phyloP scores from a whole-genome alignment of 2,113 vertebrate genomes.

The Tetraodon nigroviridis region DNA sequence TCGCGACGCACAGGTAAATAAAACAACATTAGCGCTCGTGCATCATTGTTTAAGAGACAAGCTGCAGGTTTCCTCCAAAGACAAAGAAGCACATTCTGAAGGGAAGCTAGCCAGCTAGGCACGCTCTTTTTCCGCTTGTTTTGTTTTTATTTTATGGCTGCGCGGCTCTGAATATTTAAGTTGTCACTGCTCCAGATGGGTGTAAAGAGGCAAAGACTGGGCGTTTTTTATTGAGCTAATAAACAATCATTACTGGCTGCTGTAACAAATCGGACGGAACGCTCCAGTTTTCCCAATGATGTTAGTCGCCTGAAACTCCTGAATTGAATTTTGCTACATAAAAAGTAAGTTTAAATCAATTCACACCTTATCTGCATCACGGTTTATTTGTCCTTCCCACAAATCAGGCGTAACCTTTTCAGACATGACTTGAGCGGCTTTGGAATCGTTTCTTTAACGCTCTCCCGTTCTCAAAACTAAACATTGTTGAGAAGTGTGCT shows the following conservation, averaged over 20 bases:
- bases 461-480: slow-evolving; percentile 11
- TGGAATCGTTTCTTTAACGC: slow-evolving; percentile 8
- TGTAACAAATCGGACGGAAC: slow-evolving; percentile 44
- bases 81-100: slow-evolving; percentile 3
- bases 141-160: slow-evolving; percentile 62
- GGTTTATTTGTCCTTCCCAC: slow-evolving; percentile 22
- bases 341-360: slow-evolving; percentile 44
- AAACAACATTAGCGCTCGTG: slow-evolving; percentile 5
- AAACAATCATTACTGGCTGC: slow-evolving; percentile 71
- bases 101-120: slow-evolving; percentile 15
- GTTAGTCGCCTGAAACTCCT: slow-evolving; percentile 57
- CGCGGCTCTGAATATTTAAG: slow-evolving; percentile 70
- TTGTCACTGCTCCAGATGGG: slow-evolving; percentile 69
- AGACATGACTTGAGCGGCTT: slow-evolving; percentile 23
- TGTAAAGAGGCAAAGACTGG: slow-evolving; percentile 59
- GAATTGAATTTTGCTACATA: slow-evolving; percentile 22
- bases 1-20: slow-evolving; percentile 21
- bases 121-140: slow-evolving; percentile 32
- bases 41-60: slow-evolving; percentile 16
- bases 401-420: slow-evolving; percentile 25
- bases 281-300: slow-evolving; percentile 24
- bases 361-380: slow-evolving; percentile 22
- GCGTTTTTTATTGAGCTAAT: slow-evolving; percentile 69
- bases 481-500: not conserved
- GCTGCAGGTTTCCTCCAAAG: not conserved